Base-by-base conservation (phyloP, 2,113 vertebrate species). In the Aepyceros melampus region DNA sequence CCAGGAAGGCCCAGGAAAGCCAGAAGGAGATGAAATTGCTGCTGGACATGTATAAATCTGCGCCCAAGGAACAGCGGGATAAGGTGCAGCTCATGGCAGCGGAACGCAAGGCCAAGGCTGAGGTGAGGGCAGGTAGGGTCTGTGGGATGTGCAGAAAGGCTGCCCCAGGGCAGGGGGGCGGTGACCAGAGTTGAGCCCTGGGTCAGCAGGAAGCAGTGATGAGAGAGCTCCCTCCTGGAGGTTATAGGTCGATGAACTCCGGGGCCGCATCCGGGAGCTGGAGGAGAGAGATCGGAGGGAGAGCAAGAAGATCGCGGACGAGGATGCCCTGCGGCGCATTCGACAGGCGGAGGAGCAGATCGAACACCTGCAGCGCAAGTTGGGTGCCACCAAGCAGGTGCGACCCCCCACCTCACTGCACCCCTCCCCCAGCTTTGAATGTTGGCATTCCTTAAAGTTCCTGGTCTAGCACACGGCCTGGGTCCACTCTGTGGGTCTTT, bases 81-180 rank as follows among this genome's bases (percentile, higher is more conserved):
- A 99, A 99, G 98, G 99, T 99, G 96, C 99, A 99, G 98, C 99
- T 99, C 14, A 99, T 99, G 99, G 99, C 99, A 0, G 99, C 99
- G 0, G 99, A 99, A 93, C 99, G 99, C 71, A 99, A 99, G 97
- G 99, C 99, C 93, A 99, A 99, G 98, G 99, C 99, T 0, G 99
- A 99, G 99, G 99, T 99, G 91, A 96, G 98, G 95, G 36, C 87
- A 58, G 94, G 51, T 40, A 33, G 95, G 74, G 71, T 58, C 7
- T 6, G 1, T 7, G 55, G 62, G 13, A 2, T 33, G 5, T 45
- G 11, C 13, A 16, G 14, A 89, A 45, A 47, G 79, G 89, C 62
- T 13, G 5, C 29, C 29, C 31, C 33, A 25, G 19, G 19, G n/a
- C 11, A 6, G 29, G 12, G 10, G 56, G 16, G 1, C 19, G n/a